These are phyloP conservation scores for Scyliorhinus canicula DNA, from an alignment of 2,797 vertebrate genomes.

Conservation along the genomic window DNA sequence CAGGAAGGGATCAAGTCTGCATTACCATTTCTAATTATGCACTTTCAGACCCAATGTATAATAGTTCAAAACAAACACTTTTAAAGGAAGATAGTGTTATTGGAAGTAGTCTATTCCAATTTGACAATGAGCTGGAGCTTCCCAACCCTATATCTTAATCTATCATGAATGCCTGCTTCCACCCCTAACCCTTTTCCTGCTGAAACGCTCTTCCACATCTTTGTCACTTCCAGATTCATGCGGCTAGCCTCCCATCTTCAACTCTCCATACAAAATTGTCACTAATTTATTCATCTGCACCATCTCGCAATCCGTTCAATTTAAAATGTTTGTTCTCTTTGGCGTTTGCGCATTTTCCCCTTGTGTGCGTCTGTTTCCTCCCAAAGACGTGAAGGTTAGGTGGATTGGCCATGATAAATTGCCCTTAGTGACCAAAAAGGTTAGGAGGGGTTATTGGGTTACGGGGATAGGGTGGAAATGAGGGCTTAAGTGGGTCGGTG, in stretches of 20 bases:
- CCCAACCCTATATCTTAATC: neutral
- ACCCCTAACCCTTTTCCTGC: neutral
- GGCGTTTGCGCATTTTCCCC: too few relatives aligned
- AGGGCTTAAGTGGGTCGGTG: too few relatives aligned
- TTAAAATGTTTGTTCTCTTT: neutral
- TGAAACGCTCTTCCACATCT: neutral
- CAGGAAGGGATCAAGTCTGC: conserved; percentile 39
- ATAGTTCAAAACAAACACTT: neutral
- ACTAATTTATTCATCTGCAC: neutral
- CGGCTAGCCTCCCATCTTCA: neutral
- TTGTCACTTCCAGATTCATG: neutral
- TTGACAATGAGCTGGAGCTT: neutral
- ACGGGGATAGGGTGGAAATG: too few relatives aligned
- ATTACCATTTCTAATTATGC: neutral
- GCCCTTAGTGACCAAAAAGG: too few relatives aligned
- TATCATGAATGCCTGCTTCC: neutral
- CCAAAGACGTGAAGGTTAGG: too few relatives aligned
- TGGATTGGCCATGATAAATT: too few relatives aligned
- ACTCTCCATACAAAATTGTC: neutral
- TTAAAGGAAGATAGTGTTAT: neutral
- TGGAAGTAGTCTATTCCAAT: neutral
- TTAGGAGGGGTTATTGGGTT: too few relatives aligned
- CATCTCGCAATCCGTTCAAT: neutral
- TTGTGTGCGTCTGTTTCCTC: too few relatives aligned
- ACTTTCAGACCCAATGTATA: neutral